These are phyloP conservation scores for Harmothoe impar DNA, from an alignment of 2,888 invertebrate genomes.

Conservation along the genomic window DNA sequence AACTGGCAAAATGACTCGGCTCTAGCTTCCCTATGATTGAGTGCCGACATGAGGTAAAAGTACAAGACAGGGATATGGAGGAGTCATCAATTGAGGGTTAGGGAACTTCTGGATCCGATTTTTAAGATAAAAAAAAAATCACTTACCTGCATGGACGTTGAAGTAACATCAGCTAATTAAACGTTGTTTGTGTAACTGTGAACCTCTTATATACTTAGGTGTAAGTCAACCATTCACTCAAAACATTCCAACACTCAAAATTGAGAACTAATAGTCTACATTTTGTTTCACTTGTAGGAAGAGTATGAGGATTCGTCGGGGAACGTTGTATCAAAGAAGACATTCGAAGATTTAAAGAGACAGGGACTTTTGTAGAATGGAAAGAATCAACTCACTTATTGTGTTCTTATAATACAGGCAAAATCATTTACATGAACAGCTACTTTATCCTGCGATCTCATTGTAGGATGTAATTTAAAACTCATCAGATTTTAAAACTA, in stretches of 20 bases:
- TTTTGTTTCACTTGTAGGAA: constrained; percentile 87
- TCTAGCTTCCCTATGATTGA: too few species aligned
- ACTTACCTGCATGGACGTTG: constrained; percentile 6
- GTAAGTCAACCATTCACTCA: neutral
- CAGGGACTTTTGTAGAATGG: constrained; percentile 92
- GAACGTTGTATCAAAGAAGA: constrained; percentile 99
- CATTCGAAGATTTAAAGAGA: constrained; percentile 98
- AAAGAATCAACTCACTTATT: neutral
- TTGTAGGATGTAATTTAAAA: constrained; percentile 1
- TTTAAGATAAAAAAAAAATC: constrained; percentile 16
- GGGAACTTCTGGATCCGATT: too few species aligned
- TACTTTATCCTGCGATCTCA: neutral
- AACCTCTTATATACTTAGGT: too few species aligned
- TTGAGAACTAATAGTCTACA: constrained; percentile 10
- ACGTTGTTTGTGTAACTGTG: too few species aligned
- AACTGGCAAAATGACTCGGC: too few species aligned
- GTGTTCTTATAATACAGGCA: too few species aligned
- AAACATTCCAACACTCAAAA: neutral
- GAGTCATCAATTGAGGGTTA: neutral
- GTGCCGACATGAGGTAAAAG: too few species aligned
- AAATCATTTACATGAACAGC: too few species aligned
- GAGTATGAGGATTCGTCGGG: constrained; percentile 99
- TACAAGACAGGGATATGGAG: too few species aligned
- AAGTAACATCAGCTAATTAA: neutral
- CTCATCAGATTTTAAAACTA: neutral